Base-by-base conservation (phyloP, 2,888 invertebrate species). In the Megalurothrips usitatus region DNA sequence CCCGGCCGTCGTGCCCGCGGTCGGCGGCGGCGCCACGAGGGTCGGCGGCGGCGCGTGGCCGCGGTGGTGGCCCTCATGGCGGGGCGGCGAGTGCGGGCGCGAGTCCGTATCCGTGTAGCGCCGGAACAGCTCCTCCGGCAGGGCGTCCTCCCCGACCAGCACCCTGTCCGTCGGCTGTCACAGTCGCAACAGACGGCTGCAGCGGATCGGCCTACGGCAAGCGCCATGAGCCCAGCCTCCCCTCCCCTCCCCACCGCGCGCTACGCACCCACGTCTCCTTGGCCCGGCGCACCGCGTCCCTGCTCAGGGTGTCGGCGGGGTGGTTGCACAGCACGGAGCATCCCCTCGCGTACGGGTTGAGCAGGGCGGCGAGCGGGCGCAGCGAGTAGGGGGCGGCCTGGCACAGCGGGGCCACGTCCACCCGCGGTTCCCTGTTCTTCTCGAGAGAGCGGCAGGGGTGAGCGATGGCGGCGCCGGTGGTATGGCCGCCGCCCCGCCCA, bases 251-350 rank as follows among this genome's bases (percentile, higher is more conserved):
- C 58, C 19, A 58, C 58, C 6, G 2, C 34, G 3, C 34, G 3
- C 82, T 83, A 82, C 85, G 87, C 88, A 92, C 93, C 92, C 92
- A 91, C 81, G 91, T 89, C 82, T 92, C 92, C 86, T 94, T 94
- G 1, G 92, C 92, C 82, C 91, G 90, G 85, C 91, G 92, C 1
- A 95, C 91, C 23, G 68, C 68, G 85, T 93, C 91, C 86, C 91
- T 93, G 0, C 93, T 92, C 79, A 92, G 92, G 28, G 88, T 90
- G 82, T 94, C 94, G 0, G 94, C 92, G 0, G 95, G 95, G 87
- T 96, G 95, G 86, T 95, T 95, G 88, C 95, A 95, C 12, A 95
- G 89, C 11, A 95, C 92, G 0, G 95, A 95, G 86, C 95, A 96
- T 10, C 92, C 92, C 83, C 92, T 91, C 0, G 94, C 91, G 87